phyloP scores from a whole-genome alignment of 2,113 vertebrate genomes.

The Cranoglanis bouderius region DNA sequence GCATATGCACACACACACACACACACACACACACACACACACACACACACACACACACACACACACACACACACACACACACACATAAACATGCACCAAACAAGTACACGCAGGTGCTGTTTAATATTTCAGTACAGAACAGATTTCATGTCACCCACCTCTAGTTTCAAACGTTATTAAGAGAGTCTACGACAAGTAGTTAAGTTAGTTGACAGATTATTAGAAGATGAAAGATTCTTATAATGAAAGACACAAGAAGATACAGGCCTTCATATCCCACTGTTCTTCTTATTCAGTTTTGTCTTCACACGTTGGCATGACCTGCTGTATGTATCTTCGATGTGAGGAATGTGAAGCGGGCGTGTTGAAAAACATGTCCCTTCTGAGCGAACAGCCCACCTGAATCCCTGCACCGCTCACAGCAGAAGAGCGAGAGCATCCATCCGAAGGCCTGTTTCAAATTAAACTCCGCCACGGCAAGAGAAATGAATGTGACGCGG shows the following conservation, averaged over 20 bases:
- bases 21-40: constrained; percentile 45
- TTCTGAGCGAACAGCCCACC: constrained; percentile 65
- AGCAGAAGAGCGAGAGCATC: constrained; percentile 33
- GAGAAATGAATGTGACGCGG: constrained; percentile 72
- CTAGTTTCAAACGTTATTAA: neutral
- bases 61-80: constrained; percentile 45
- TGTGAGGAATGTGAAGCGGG: constrained; percentile 71
- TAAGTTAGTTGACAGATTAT: constrained; percentile 18
- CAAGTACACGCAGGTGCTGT: constrained; percentile 31
- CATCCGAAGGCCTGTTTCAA: constrained; percentile 66
- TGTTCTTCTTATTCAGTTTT: neutral
- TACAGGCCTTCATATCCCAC: constrained; percentile 39
- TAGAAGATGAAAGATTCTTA: neutral
- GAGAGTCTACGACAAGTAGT: constrained; percentile 8
- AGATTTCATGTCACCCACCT: constrained; percentile 14
- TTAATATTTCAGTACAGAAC: constrained; percentile 35
- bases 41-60: constrained; percentile 40
- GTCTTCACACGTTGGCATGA: constrained; percentile 47
- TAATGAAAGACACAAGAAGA: constrained; percentile 41
- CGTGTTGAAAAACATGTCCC: constrained; percentile 58
- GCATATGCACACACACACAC: constrained; percentile 48
- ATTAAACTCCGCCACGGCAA: constrained; percentile 65
- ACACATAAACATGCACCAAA: constrained; percentile 34
- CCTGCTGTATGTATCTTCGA: constrained; percentile 61
- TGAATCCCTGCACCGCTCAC: constrained; percentile 53